Evolutionary conservation across 2,113 vertebrate species (phyloP).

Genomic region (Phalacrocorax carbo): DNA sequence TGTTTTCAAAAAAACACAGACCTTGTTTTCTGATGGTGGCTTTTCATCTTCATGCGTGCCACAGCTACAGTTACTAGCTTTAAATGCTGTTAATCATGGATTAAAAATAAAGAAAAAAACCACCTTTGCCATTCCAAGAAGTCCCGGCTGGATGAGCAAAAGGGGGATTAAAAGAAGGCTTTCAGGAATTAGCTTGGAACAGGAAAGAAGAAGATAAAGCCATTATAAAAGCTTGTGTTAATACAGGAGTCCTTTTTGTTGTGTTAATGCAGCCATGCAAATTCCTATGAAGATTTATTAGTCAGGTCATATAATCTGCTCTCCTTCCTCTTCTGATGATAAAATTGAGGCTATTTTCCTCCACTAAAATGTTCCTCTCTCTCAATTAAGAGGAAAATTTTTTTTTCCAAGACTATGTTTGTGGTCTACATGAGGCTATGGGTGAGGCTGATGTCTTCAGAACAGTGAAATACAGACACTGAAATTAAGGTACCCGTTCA

Average conservation of each 20-base stretch:
- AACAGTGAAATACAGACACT: background rate
- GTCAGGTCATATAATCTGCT: background rate
- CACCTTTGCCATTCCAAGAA: background rate
- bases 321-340: background rate
- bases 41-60: background rate
- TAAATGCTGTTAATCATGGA: background rate
- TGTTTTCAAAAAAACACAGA: background rate
- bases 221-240: conserved; percentile 33
- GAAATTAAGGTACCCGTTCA: background rate
- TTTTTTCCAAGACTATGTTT: background rate
- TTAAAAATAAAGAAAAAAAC: background rate
- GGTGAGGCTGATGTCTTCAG: background rate
- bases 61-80: background rate
- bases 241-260: conserved; percentile 43
- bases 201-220: conserved; percentile 34
- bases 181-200: conserved; percentile 24
- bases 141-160: conserved; percentile 5
- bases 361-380: too few relatives aligned
- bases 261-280: background rate
- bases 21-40: background rate
- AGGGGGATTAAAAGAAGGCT: conserved; percentile 11
- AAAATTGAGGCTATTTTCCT: conserved; percentile 1
- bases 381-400: too few relatives aligned
- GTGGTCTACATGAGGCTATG: background rate
- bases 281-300: conserved; percentile 56